These are phyloP conservation scores for Littorina saxatilis DNA, from an alignment of 1,140 invertebrate genomes.

Conservation along the genomic window DNA sequence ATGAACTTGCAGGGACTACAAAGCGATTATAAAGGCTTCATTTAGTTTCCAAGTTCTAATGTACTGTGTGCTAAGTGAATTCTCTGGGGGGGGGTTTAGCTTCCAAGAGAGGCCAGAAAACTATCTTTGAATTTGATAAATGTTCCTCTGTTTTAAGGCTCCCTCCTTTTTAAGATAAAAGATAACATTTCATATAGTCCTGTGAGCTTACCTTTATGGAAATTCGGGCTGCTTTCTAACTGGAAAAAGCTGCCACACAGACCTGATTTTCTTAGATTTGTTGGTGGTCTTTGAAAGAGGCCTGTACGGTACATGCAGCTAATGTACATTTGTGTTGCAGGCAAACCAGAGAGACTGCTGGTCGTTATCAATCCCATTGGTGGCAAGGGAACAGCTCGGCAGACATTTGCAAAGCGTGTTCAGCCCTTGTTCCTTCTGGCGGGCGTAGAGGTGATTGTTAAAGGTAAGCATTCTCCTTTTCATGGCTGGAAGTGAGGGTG, in stretches of 20 bases:
- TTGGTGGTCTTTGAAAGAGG: too few species aligned
- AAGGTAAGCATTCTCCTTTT: too few species aligned
- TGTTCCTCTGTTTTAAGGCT: neutral
- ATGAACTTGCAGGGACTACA: too few species aligned
- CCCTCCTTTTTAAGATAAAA: too few species aligned
- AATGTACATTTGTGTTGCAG: too few species aligned
- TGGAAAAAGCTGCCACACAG: neutral
- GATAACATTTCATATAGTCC: too few species aligned
- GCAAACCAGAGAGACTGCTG: slow-evolving; percentile 46
- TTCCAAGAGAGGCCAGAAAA: neutral
- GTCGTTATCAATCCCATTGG: slow-evolving; percentile 56
- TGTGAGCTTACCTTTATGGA: too few species aligned
- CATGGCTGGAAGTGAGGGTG: too few species aligned
- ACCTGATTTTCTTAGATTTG: neutral
- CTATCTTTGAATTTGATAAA: neutral
- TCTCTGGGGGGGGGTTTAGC: neutral
- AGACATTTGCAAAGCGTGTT: slow-evolving; percentile 47
- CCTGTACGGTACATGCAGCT: too few species aligned
- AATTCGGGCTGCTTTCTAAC: too few species aligned
- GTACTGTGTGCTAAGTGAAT: neutral
- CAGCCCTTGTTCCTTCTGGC: slow-evolving; percentile 53
- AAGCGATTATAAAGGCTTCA: neutral
- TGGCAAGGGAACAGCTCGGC: slow-evolving; percentile 39
- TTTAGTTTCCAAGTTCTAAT: neutral
- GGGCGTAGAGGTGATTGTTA: slow-evolving; percentile 42